Evolutionary conservation across 1,140 invertebrate species (phyloP), one percentile per base, ranked within the genome.

Genomic region (Nebria ingens): DNA sequence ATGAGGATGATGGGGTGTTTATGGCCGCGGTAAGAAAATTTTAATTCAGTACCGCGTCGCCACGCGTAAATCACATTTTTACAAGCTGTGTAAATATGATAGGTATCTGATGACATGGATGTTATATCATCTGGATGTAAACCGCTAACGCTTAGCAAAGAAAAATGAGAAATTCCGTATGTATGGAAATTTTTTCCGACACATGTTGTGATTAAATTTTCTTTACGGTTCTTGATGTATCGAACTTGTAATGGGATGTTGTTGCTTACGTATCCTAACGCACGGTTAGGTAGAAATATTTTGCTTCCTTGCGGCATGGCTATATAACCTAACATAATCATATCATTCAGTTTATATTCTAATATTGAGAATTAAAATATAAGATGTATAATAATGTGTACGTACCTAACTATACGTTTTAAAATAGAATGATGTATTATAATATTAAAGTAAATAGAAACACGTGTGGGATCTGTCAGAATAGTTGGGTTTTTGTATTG

Each of bases 251-350:
- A 80, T 2, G 93, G 93, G 59, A 97, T 79, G 60, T 93, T 83
- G 72, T 94, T 94, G 69, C 88, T 92, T n/a, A 96, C 90, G 76
- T 90, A 91, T 62, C 94, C 94, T 61, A 97, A 72, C 20, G 90
- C 87, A 57, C 91, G 79, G 68, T 87, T 88, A 3, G 83, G 83
- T 3, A 78, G 66, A 71, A 94, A 97, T 73, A 96, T 87, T 73
- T 82, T 82, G 71, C 88, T 91, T 53, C 70, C 69, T 38, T 68
- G 65, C 9, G 40, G 40, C 40, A 45, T 45, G 40, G 17, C 15
- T 45, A 17, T 17, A 45, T 17, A 45, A 45, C 6, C 40, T 45
- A 29, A 29, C 4, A 29, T 29, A 29, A 13, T 29, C 4, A 29
- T 6, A 29, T 29, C 4, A 29, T 13, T 29, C n/a, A n/a, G n/a